A percentile compares a stretch with the other conserved stretches of the same genome.
phyloP scores from a whole-genome alignment of 2,797 vertebrate genomes.

The Falco cherrug region DNA sequence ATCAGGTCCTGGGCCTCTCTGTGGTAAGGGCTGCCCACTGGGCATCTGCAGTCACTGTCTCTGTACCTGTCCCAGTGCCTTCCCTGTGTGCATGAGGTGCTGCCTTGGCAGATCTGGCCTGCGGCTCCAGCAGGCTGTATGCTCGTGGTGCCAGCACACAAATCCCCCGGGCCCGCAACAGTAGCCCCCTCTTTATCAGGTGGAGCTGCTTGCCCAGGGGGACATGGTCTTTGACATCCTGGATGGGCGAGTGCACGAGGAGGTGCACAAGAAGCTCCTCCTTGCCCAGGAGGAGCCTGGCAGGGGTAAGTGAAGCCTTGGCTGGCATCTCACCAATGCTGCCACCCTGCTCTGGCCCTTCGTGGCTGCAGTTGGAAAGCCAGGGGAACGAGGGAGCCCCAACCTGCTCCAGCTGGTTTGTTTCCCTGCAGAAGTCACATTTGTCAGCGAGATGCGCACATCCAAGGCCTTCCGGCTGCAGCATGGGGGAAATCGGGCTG shows the following conservation, averaged over 20 bases:
- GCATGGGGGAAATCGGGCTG: slow-evolving; percentile 69
- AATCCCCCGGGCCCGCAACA: accelerated
- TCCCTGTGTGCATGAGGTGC: accelerated
- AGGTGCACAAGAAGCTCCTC: slow-evolving; percentile 73
- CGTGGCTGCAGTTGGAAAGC: no score
- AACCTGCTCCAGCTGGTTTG: accelerated
- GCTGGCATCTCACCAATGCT: no score
- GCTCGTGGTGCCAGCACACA: accelerated
- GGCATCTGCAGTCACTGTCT: neutral
- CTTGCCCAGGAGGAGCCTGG: slow-evolving; percentile 41
- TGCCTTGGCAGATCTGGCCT: neutral
- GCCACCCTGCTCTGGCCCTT: neutral
- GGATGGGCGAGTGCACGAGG: slow-evolving; percentile 51
- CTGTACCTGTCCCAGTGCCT: neutral
- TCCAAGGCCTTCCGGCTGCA: slow-evolving; percentile 81
- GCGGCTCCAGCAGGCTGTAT: neutral
- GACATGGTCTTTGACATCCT: slow-evolving; percentile 82
- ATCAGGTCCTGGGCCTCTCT: slow-evolving; percentile 82
- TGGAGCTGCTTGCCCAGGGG: slow-evolving; percentile 82
- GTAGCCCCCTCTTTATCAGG: slow-evolving; percentile 52
- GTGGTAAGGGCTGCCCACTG: slow-evolving; percentile 76
- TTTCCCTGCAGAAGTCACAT: slow-evolving; percentile 77
- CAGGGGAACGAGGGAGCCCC: neutral
- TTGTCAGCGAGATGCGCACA: slow-evolving; percentile 80
- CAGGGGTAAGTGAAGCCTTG: slow-evolving; percentile 62